Base-by-base conservation (phyloP, 1,140 invertebrate genomes). In the Drosophila lacteicornis region DNA sequence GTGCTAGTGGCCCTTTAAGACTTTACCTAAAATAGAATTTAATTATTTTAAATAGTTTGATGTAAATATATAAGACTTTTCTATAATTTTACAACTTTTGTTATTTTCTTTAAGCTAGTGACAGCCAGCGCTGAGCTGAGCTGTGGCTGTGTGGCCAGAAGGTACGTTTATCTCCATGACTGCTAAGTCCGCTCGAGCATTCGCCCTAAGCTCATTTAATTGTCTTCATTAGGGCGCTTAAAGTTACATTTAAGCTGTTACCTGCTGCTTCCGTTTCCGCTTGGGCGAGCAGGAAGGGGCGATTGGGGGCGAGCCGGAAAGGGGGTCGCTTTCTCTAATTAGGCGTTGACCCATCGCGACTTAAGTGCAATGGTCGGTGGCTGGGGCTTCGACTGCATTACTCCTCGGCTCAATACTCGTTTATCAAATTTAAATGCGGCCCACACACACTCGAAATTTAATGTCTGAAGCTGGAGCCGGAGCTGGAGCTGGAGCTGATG, bases 201-300 rank as follows among this genome's bases (percentile, higher is more conserved):
- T 47, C 40, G 62, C 49, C 43, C 36, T 68, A 73, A 82, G 79
- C 82, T 42, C 61, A 59, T 82, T 80, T 85, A 77, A 80, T 85
- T 75, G 77, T 63, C 67, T 73, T 85, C 59, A 74, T 86, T 74
- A 80, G 69, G 38, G 58, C 60, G 68, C 56, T 67, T 67, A 80
- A 74, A 46, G 71, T 75, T 38, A 51, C 36, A 74, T 51, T 74
- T 74, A 73, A 74, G 58, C 68, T 36, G 38, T 36, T 19, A 11
- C 43, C 33, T 17, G 40, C 63, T 25, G 47, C 43, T 71, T 50
- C 69, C 69, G 53, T 50, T 71, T 73, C 67, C 45, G 53, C 49
- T 47, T 45, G 30, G 33, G 4, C 12, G 38, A 9, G 19, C 51
- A 19, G 50, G 36, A 59, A 55, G 33, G 40, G 65, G 61, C 25